These are phyloP conservation scores for Anabacerthia variegaticeps DNA, from an alignment of 2,797 vertebrate genomes.

Conservation along the genomic window DNA sequence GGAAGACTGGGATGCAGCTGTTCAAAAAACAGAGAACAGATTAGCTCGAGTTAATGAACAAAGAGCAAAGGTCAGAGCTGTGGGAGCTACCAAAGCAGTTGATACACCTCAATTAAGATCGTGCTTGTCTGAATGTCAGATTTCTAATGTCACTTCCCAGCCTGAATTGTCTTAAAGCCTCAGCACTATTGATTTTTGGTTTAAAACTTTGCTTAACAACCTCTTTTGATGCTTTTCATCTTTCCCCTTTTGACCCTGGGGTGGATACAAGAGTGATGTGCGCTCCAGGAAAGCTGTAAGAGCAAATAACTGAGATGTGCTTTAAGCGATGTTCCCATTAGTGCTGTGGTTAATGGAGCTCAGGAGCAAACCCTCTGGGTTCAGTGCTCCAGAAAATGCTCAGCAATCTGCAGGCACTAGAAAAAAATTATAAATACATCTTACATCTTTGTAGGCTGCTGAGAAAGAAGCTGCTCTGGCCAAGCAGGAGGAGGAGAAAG, in stretches of 20 bases:
- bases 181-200: background rate
- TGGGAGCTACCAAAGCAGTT: background rate
- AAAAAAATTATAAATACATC: background rate
- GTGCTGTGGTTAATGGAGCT: background rate
- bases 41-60: constrained; percentile 91
- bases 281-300: background rate
- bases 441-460: constrained; percentile 78
- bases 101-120: background rate
- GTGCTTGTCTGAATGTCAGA: background rate
- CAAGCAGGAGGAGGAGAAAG: constrained; percentile 86
- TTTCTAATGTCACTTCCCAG: background rate
- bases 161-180: background rate
- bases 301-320: background rate
- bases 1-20: constrained; percentile 94
- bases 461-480: constrained; percentile 87
- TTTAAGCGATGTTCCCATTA: background rate
- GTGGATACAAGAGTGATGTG: background rate
- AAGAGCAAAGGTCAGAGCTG: constrained; percentile 84
- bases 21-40: constrained; percentile 90
- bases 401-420: background rate
- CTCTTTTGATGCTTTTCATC: background rate
- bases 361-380: background rate
- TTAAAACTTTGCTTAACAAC: background rate
- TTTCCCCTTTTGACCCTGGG: background rate
- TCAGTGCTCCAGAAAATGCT: background rate